Percentiles rank a stretch among this genome's conserved stretches.
These are phyloP conservation scores for Thunnus albacares DNA, from an alignment of 2,797 vertebrate species.

Conservation along the genomic window DNA sequence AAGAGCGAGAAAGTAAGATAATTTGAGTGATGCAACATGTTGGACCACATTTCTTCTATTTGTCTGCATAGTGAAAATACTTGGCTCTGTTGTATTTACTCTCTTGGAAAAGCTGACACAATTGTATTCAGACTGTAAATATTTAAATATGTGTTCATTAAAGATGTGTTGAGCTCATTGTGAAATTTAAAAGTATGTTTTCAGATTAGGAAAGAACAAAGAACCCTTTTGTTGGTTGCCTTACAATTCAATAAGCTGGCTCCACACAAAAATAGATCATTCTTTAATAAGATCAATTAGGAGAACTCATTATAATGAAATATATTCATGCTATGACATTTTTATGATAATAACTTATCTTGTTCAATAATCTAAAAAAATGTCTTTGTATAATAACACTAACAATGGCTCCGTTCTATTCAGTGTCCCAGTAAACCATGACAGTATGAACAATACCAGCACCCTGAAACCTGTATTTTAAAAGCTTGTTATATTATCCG, in stretches of 20 bases:
- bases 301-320: neutral
- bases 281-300: neutral
- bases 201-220: neutral
- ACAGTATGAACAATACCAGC: too few species aligned
- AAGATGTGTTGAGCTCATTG: slow-evolving; percentile 22
- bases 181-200: neutral
- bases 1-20: neutral
- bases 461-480: too few species aligned
- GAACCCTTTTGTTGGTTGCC: neutral
- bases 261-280: neutral
- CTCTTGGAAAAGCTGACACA: neutral
- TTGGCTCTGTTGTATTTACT: slow-evolving; percentile 5
- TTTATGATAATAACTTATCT: too few species aligned
- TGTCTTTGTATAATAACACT: too few species aligned
- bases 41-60: slow-evolving; percentile 37
- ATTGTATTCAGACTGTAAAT: slow-evolving; percentile 46
- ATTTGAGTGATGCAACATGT: slow-evolving; percentile 22
- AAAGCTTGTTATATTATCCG: too few species aligned
- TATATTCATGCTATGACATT: neutral
- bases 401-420: too few species aligned
- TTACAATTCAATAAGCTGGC: slow-evolving; percentile 11
- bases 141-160: slow-evolving; percentile 57
- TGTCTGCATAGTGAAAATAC: slow-evolving; percentile 6
- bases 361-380: neutral
- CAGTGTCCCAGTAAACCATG: too few species aligned